Base-by-base conservation (phyloP, 92 coral and sea anemone species). In the Scolanthus callimorphus region DNA sequence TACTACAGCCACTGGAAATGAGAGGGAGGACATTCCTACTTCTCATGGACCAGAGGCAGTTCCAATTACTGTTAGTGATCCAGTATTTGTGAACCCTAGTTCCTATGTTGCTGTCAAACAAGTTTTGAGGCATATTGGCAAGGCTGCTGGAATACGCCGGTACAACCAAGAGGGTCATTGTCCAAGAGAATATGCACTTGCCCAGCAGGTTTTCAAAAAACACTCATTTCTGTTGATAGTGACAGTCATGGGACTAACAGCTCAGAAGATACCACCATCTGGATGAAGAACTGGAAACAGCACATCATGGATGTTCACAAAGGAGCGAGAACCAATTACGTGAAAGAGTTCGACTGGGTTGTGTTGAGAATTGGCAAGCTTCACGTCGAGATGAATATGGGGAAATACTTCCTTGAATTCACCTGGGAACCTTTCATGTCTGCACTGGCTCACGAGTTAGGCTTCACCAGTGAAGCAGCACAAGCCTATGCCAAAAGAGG, bases 371-470 rank as follows among this genome's bases (percentile, higher is more conserved):
- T 52, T 50, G 72, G 72, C 2, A 65, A 51, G 38, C 72, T 31
- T 0, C 72, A 65, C n/a, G 4, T 65, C 20, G 62, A 65, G 27
- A 65, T 65, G 72, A 51, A 65, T 61, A 65, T 65, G 72, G 72
- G 37, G 17, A 31, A 43, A 34, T 27, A 31, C 3, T 39, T 65
- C 25, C n/a, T n/a, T n/a, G n/a, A n/a, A n/a, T n/a, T n/a, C n/a
- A n/a, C n/a, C 64, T 58, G 49, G 64, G 64, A 58, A 17, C 59
- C 51, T 23, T 48, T 64, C 20, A 51, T 64, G 41, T 64, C 27
- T 31, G 49, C 59, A 13, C 39, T 64, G 60, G 71, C 71, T 4
- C 43, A 39, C 24, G 71, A 64, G 22, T 38, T 64, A 24, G 71
- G 71, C 4, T 64, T 64, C 25, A 26, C 31, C 23, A 49, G 43